These are phyloP conservation scores for Scarus forsteni DNA, from an alignment of 2,797 vertebrate species.

Conservation along the genomic window DNA sequence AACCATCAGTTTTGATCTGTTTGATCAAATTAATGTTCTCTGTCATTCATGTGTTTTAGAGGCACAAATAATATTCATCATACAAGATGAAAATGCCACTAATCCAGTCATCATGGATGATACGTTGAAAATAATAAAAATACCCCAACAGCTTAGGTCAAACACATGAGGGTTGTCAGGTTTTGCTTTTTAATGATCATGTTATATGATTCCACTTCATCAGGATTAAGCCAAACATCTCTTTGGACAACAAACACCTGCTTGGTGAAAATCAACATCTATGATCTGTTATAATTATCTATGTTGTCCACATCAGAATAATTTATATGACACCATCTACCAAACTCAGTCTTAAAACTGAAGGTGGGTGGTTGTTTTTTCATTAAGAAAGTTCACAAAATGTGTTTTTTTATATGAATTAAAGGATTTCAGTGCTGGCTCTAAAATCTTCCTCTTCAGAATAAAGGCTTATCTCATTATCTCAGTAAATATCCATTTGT, in stretches of 20 bases:
- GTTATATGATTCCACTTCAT: neutral
- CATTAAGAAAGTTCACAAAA: neutral
- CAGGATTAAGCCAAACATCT: neutral
- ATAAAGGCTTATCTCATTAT: neutral
- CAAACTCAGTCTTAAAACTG: too few relatives aligned
- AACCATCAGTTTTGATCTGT: neutral
- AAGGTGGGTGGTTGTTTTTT: neutral
- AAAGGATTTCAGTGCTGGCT: neutral
- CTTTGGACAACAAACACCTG: neutral
- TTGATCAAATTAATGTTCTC: neutral
- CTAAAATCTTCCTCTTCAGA: neutral
- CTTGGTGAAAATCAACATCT: neutral
- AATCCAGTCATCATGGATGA: neutral
- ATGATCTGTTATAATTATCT: neutral
- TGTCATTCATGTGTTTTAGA: conserved; percentile 1
- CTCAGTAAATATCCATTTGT: too few relatives aligned
- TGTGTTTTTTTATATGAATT: too few relatives aligned
- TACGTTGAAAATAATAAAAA: neutral
- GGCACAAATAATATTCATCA: neutral
- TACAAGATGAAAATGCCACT: neutral
- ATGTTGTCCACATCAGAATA: neutral
- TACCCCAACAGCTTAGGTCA: too few relatives aligned
- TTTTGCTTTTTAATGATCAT: conserved; percentile 9
- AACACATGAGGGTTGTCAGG: neutral
- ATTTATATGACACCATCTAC: neutral